Percentiles rank a stretch among this genome's conserved stretches.
These are phyloP conservation scores for Standfussiana lucernea DNA, from an alignment of 2,888 invertebrate species.

Conservation along the genomic window DNA sequence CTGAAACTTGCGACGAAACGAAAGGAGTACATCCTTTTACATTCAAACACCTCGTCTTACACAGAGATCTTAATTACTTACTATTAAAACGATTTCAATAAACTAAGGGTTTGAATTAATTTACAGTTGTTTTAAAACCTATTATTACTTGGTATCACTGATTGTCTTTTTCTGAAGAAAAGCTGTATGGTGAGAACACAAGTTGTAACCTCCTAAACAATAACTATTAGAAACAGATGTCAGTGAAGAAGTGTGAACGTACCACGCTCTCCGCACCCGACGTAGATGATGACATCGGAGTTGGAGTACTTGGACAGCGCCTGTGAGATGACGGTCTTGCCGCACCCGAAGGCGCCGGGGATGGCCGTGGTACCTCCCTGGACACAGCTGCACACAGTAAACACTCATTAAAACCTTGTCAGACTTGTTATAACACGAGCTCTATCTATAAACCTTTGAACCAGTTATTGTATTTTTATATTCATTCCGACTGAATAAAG, in stretches of 20 bases:
- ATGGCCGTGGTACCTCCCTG: conserved; percentile 99
- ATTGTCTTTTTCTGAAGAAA: not conserved
- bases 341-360: conserved; percentile 99
- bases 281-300: conserved; percentile 99
- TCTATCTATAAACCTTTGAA: not conserved
- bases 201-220: not conserved
- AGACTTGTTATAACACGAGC: not conserved
- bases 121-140: not conserved
- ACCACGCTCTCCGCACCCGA: conserved; percentile 99
- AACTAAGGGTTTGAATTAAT: not conserved
- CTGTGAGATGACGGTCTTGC: conserved; percentile 99
- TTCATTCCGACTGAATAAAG: not conserved
- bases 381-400: conserved; percentile 93
- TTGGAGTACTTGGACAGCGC: conserved; percentile 99
- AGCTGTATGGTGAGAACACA: not conserved
- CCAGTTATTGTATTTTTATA: not conserved
- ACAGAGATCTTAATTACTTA: not conserved
- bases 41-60: too few relatives aligned
- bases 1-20: not conserved
- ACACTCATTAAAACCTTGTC: not conserved
- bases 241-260: conserved; percentile 49
- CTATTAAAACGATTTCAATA: not conserved
- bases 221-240: not conserved
- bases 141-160: not conserved
- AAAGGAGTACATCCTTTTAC: not conserved